Percentiles rank a stretch among this genome's conserved stretches.
Conservation (phyloP, 2,113 vertebrate genomes). For the Prietella phreatophila region DNA sequence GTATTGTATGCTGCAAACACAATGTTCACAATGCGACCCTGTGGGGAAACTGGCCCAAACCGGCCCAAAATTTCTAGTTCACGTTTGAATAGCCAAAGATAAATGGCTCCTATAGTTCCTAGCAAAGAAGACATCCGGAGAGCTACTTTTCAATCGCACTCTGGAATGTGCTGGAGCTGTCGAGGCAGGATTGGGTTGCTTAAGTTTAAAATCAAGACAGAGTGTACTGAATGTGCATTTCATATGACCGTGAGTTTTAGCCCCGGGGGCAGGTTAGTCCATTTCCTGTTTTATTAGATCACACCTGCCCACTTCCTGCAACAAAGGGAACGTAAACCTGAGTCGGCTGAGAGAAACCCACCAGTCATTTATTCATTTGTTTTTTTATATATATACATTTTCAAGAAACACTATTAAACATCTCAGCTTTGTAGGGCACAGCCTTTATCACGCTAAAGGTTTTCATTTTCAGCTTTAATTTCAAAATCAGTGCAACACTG, state of each 20-base stretch:
- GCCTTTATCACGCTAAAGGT: background rate
- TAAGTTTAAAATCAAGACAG: constrained; percentile 32
- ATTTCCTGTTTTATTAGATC: constrained; percentile 42
- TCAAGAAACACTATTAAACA: background rate
- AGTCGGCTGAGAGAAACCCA: background rate
- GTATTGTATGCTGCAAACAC: background rate
- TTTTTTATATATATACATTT: background rate
- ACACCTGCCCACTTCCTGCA: constrained; percentile 38
- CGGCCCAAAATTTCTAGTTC: constrained; percentile 10
- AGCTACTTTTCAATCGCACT: background rate
- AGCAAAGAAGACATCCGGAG: constrained; percentile 20
- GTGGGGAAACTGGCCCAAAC: constrained; percentile 18
- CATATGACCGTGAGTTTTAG: background rate
- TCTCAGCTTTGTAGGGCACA: background rate
- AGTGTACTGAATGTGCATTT: constrained; percentile 18
- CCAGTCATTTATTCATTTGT: background rate
- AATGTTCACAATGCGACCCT: constrained; percentile 1
- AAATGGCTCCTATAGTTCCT: constrained; percentile 19
- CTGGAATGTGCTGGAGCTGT: constrained; percentile 43
- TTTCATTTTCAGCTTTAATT: background rate
- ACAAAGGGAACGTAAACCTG: background rate
- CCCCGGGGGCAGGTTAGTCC: constrained; percentile 31
- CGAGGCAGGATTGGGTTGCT: constrained; percentile 31
- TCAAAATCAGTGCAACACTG: background rate
- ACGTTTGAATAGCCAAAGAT: constrained; percentile 23